Percentiles rank a stretch among this genome's conserved stretches.
Conservation (phyloP, 2,888 invertebrate genomes). For the Stenichneumon culpator region DNA sequence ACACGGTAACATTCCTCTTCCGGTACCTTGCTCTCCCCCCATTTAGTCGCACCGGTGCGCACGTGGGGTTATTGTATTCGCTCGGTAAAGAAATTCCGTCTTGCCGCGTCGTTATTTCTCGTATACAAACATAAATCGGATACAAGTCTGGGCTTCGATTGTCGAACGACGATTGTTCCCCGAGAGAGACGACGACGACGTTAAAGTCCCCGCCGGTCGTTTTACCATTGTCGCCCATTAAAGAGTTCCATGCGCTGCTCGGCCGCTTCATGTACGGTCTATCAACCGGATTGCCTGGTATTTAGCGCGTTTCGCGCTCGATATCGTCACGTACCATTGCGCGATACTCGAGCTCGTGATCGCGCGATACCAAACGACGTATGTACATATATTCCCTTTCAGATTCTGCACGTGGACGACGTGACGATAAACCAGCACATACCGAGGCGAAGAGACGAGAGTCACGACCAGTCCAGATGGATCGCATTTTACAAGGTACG, state of each 20-base stretch:
- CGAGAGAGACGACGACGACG: conserved; percentile 24
- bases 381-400: conserved; percentile 68
- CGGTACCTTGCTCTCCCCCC: background rate
- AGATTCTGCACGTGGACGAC: conserved; percentile 86
- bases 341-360: conserved; percentile 22
- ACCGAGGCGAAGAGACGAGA: conserved; percentile 87
- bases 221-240: conserved; percentile 52
- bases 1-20: conserved; percentile 7
- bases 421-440: conserved; percentile 85
- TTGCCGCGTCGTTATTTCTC: conserved; percentile 21
- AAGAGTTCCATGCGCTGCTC: conserved; percentile 24
- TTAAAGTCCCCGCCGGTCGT: conserved; percentile 30
- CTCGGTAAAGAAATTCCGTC: conserved; percentile 47
- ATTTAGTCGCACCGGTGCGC: background rate
- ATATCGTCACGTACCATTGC: conserved; percentile 10
- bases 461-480: conserved; percentile 91
- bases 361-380: background rate
- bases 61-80: conserved; percentile 35
- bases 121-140: conserved; percentile 19
- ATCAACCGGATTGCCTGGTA: conserved; percentile 5
- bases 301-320: conserved; percentile 19
- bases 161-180: conserved; percentile 35
- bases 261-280: background rate
- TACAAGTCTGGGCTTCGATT: conserved; percentile 23
- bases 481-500: conserved; percentile 91